phyloP scores from a whole-genome alignment of 2,113 vertebrate species.

The Phocoena phocoena region DNA sequence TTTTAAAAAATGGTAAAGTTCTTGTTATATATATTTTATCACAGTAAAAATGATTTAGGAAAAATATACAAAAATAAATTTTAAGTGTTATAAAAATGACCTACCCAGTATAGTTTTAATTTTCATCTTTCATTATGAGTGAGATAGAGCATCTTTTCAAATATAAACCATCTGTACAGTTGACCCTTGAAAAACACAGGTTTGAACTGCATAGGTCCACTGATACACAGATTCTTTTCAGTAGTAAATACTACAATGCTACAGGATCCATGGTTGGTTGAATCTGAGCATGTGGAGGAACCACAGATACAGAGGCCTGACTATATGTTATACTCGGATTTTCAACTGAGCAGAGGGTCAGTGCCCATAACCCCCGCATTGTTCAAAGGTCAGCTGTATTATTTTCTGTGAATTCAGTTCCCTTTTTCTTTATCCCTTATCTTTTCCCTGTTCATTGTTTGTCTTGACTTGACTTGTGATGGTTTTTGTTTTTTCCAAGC shows the following conservation, averaged over 20 bases:
- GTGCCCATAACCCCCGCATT: background rate
- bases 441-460: background rate
- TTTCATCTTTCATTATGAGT: constrained; percentile 22
- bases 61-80: background rate
- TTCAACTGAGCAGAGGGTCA: background rate
- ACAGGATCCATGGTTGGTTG: background rate
- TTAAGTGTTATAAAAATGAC: background rate
- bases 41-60: background rate
- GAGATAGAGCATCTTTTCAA: constrained; percentile 13
- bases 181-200: background rate
- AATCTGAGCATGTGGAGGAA: background rate
- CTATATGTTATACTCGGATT: background rate
- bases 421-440: background rate
- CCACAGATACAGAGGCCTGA: background rate
- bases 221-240: background rate
- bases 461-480: background rate
- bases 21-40: background rate
- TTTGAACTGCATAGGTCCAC: background rate
- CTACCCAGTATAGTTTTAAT: constrained; percentile 15
- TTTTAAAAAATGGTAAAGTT: too few relatives aligned
- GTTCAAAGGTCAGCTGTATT: background rate
- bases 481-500: background rate
- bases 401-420: background rate
- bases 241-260: background rate
- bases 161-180: background rate